Conservation (phyloP, 2,113 vertebrate species). For the Emydocephalus ijimae region DNA sequence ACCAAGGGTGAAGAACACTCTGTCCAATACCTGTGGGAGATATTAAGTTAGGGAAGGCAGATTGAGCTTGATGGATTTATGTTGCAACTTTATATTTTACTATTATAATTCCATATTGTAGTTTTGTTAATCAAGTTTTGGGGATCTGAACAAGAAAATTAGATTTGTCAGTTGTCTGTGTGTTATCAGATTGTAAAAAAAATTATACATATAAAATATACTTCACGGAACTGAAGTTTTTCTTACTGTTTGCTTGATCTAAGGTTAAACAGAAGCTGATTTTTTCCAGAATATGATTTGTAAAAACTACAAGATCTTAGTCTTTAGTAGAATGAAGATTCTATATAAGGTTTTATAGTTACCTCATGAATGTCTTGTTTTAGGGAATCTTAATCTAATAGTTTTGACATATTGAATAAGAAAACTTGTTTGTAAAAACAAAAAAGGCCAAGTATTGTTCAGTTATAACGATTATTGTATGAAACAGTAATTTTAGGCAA, state of each 20-base stretch:
- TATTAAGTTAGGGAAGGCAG: background rate
- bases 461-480: background rate
- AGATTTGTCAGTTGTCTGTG: background rate
- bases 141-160: background rate
- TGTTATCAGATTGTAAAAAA: background rate
- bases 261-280: background rate
- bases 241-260: background rate
- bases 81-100: background rate
- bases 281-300: background rate
- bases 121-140: background rate
- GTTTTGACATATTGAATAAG: background rate
- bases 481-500: background rate
- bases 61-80: background rate
- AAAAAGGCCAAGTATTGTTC: background rate
- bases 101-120: background rate
- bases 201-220: background rate
- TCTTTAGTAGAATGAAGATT: background rate
- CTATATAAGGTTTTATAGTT: background rate
- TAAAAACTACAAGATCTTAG: background rate
- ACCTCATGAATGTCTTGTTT: background rate
- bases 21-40: background rate
- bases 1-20: background rate
- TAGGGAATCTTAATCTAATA: background rate
- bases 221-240: background rate
- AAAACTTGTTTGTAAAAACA: background rate